phyloP scores from a whole-genome alignment of 2,113 vertebrate species.

The Chionomys nivalis region DNA sequence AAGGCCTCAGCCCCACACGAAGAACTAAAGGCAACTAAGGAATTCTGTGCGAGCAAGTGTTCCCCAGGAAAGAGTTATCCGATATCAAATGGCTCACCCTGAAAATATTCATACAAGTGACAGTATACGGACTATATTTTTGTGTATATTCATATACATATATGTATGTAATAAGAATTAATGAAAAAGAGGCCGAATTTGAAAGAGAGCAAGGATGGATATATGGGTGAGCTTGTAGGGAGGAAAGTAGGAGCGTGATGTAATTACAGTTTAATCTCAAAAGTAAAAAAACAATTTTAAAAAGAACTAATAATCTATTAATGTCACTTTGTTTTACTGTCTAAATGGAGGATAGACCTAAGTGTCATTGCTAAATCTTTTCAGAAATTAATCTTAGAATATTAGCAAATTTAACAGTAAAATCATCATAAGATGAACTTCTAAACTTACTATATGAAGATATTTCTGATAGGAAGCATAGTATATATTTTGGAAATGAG shows the following conservation, averaged over 20 bases:
- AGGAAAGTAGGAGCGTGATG: neutral
- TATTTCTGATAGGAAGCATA: neutral
- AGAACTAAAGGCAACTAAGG: neutral
- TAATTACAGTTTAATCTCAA: neutral
- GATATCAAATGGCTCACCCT: neutral
- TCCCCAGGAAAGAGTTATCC: neutral
- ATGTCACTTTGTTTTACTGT: neutral
- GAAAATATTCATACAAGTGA: neutral
- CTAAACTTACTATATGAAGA: neutral
- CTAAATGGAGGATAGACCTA: neutral
- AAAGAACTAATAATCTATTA: neutral
- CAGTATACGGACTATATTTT: neutral
- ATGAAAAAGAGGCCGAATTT: neutral
- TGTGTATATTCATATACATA: neutral
- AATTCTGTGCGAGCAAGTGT: neutral
- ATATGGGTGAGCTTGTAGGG: neutral
- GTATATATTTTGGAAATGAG: neutral
- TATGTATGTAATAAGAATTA: neutral
- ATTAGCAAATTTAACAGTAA: conserved; percentile 24
- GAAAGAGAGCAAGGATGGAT: neutral
- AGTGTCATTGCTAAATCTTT: neutral
- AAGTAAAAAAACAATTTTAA: neutral
- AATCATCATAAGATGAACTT: neutral
- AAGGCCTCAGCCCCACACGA: neutral
- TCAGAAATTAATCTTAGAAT: conserved; percentile 27